Evolutionary conservation across 2,113 vertebrate genomes (phyloP), one percentile per base, ranked within the genome.

Genomic region (Dipodomys merriami): DNA sequence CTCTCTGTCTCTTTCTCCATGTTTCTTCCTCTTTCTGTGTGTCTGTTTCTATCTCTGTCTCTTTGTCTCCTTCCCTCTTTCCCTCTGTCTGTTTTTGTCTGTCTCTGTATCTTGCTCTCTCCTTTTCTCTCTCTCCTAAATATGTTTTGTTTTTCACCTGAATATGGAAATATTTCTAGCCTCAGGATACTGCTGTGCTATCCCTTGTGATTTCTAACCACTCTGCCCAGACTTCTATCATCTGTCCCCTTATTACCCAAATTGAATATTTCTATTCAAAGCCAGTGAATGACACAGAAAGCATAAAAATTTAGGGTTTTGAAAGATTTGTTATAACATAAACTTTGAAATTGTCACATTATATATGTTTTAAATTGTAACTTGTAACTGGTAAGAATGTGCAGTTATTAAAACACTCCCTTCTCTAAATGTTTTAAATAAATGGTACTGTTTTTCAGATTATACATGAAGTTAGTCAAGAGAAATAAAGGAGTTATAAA

Each of bases 341-440:
- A 76, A 57, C 8, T 86, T 91, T 81, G 64, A 93, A 30, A 18
- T 39, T 3, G 44, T 60, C 33, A 35, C 35, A 57, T 73, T 22
- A 7, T 19, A 83, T 79, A 69, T 30, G 53, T 10, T n/a, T 89
- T 90, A 89, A 94, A 76, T 25, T 60, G 64, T 83, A 89, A 83
- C 13, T 71, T 30, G 7, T 33, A 49, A 30, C 39, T 73, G 62
- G 77, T 76, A 93, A 89, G 53, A 91, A 62, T 53, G 8, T 80
- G 60, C 6, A 44, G 44, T 73, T 93, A 77, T 13, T 62, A 86
- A 91, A 93, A 74, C 33, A 74, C 27, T 35, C 15, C 29, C 91
- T 88, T 49, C 25, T 67, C 20, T 92, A 95, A 76, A 65, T 79
- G 71, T 83, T 91, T 86, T 35, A 57, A 23, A 86, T 69, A 83